Conservation (phyloP, 2,113 vertebrate species). For the Campylomormyrus numenius region DNA sequence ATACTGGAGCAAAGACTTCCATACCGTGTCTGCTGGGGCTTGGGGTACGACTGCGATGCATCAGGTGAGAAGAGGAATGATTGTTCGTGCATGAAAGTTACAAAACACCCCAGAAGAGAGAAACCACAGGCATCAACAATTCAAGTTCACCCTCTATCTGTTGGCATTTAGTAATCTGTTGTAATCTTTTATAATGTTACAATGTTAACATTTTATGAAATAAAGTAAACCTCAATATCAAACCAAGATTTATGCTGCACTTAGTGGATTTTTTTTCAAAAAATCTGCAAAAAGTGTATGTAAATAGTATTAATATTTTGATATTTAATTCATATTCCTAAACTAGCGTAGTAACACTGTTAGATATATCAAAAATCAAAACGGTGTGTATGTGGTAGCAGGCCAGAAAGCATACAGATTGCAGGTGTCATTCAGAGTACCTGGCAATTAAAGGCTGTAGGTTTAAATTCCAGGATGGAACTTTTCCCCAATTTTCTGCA, state of each 20-base stretch:
- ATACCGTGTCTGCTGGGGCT: background rate
- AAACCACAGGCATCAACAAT: background rate
- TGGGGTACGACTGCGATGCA: background rate
- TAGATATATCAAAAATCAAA: background rate
- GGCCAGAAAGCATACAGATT: background rate
- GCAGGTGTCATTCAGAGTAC: background rate
- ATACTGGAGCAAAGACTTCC: background rate
- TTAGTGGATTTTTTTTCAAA: background rate
- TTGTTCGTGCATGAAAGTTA: background rate
- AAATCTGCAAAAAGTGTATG: background rate
- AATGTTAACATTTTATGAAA: background rate
- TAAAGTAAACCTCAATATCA: background rate
- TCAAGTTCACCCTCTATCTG: background rate
- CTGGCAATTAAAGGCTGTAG: background rate
- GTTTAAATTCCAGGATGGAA: background rate
- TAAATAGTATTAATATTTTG: background rate
- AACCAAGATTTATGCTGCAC: background rate
- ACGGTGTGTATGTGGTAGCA: background rate
- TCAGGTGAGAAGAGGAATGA: background rate
- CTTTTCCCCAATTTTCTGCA: background rate
- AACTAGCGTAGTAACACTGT: background rate
- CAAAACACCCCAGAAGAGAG: background rate
- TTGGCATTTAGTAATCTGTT: background rate
- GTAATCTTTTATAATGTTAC: background rate
- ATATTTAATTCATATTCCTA: background rate